Evolutionary conservation across 2,888 invertebrate species (phyloP), one percentile per base, ranked within the genome.

Genomic region (Heliconius ismenius): DNA sequence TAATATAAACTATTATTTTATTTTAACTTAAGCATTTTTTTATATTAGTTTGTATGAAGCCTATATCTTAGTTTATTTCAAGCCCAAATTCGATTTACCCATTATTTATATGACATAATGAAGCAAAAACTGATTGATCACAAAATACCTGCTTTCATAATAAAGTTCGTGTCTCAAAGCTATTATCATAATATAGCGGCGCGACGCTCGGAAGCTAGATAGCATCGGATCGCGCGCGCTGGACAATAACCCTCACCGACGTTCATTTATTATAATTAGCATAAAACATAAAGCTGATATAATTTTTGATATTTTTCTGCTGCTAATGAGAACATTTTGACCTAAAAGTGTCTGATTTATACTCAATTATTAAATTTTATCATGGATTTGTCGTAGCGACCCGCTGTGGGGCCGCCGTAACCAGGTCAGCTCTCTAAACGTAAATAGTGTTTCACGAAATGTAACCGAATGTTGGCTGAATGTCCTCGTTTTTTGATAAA

Each of bases 171-270:
- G 93, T 90, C 89, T 87, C 84, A 85, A 84, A 83, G 88, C 91
- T 87, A 92, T 93, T 92, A 93, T 91, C 90, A 90, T 92, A 91
- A 92, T 88, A 86, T 85, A 83, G 82, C 88, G 91, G 88, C 89
- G 91, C 93, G 92, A 92, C 93, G 90, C 86, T 90, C 89, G 91
- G 91, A 91, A 91, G 82, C 86, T 74, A 89, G 93, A 93, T 93
- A 92, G 86, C 86, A 93, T 93, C 93, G 86, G 86, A 91, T 92
- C 90, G 92, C 91, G 90, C 88, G 88, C 90, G 87, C 86, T 93
- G 93, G 93, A 92, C 92, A 92, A 92, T 92, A 91, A 92, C 92
- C 93, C 91, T 91, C 88, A 90, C 86, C 83, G 58, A 87, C 88
- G 87, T 88, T 90, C 88, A 90, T 90, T 91, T 90, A 90, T 90